Evolutionary conservation across 2,113 vertebrate species (phyloP).

Genomic region (Xiphias gladius): DNA sequence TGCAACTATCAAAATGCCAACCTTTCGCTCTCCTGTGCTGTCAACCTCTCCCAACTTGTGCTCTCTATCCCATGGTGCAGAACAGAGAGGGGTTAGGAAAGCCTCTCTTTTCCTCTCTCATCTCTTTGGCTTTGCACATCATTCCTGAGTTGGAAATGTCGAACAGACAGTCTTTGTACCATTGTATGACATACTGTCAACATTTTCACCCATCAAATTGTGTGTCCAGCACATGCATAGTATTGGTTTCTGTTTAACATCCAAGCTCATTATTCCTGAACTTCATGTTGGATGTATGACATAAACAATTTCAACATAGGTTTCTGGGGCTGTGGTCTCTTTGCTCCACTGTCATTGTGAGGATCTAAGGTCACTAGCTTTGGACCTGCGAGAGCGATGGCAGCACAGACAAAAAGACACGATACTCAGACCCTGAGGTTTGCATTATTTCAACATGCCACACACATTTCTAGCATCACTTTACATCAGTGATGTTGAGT

Average conservation of each 20-base stretch:
- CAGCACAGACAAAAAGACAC: constrained; percentile 31
- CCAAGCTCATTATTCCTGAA: background rate
- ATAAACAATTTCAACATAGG: constrained; percentile 1
- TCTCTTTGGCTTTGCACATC: constrained; percentile 44
- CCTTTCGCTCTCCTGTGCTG: constrained; percentile 46
- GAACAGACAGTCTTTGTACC: constrained; percentile 21
- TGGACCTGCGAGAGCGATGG: constrained; percentile 27
- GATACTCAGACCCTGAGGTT: constrained; percentile 30
- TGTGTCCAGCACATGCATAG: background rate
- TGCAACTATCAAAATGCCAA: constrained; percentile 67
- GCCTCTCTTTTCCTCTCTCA: constrained; percentile 39
- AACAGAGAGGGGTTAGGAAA: constrained; percentile 58
- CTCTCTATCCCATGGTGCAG: constrained; percentile 50
- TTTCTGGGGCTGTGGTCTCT: constrained; percentile 20
- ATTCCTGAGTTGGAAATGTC: constrained; percentile 31
- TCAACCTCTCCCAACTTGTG: constrained; percentile 49
- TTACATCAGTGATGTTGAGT: constrained; percentile 35
- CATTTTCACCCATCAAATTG: constrained; percentile 16
- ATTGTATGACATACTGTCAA: constrained; percentile 38
- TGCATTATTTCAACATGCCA: constrained; percentile 44
- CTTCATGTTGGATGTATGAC: constrained; percentile 32
- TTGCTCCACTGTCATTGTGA: constrained; percentile 48
- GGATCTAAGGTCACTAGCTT: constrained; percentile 38
- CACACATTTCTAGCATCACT: constrained; percentile 19
- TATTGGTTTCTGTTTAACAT: constrained; percentile 35